Base-by-base conservation (phyloP, 2,113 vertebrate genomes). In the Crocuta crocuta region DNA sequence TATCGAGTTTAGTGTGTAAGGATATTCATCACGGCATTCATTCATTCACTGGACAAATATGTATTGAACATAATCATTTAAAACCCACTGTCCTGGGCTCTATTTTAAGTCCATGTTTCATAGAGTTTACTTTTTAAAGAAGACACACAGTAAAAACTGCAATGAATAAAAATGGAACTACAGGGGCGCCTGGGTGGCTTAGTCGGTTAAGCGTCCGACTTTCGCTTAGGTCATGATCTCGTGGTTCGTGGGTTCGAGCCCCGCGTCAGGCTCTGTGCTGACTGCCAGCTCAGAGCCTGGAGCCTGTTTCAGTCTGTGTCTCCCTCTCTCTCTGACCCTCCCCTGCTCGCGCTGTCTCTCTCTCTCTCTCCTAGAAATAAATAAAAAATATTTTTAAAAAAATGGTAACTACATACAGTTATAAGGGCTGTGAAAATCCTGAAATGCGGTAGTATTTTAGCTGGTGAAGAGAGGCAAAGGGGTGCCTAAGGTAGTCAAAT, bases 111-210 rank as follows among this genome's bases (percentile, higher is more conserved):
- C 43, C 33, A 71, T 33, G 13, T 53, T 39, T 93, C 31, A 61
- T 33, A 10, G 33, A 82, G 21, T 45, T 94, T 80, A 53, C 31
- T 79, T 94, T 96, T 85, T 26, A 74, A 90, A 85, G 65, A 85
- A 55, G 58, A 39, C 12, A 71, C 35, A 73, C 35, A 53, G 33
- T 79, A 7, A 71, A 89, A 66, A 76, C 10, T 35, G 53, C 23
- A 39, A 35, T 66, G 11, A 71, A 35, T 74, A 82, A 68, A 76
- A 90, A 71, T 83, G 33, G 24, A 35, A 35, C 35, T 35, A 35
- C 35, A 35, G 35, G 35, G 35, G 35, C 2, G 35, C 35, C 35
- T 35, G 35, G 35, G 35, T 35, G 35, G 35, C 35, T 35, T 35
- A 35, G 35, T 35, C 35, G 35, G 35, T 35, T 35, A 35, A 35